These are phyloP conservation scores for Uromys caudimaculatus DNA, from an alignment of 2,797 vertebrate species.

Conservation along the genomic window DNA sequence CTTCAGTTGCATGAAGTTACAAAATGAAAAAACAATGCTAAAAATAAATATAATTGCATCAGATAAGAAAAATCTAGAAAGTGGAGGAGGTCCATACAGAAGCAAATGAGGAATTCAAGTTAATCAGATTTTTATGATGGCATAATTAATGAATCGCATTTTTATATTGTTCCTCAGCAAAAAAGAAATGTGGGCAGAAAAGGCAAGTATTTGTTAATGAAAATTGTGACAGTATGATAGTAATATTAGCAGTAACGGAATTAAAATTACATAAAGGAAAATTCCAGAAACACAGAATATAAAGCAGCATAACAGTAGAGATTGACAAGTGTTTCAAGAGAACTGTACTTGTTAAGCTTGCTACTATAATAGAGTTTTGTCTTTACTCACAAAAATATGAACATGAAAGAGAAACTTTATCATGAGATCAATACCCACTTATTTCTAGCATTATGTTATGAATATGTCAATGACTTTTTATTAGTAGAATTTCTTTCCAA, in stretches of 20 bases:
- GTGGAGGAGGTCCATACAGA: background rate
- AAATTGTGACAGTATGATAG: slow-evolving; percentile 8
- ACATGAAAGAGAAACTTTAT: background rate
- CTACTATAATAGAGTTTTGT: slow-evolving; percentile 1
- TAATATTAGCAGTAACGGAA: slow-evolving; percentile 28
- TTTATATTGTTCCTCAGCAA: slow-evolving; percentile 52
- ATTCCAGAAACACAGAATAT: slow-evolving; percentile 36
- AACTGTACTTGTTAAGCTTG: background rate
- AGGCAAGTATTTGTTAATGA: slow-evolving; percentile 55
- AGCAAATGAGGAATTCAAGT: slow-evolving; percentile 38
- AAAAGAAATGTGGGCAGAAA: slow-evolving; percentile 23
- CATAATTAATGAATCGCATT: slow-evolving; percentile 56
- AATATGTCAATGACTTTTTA: background rate
- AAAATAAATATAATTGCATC: slow-evolving; percentile 46
- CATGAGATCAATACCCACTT: slow-evolving; percentile 10
- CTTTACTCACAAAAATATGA: slow-evolving; percentile 45
- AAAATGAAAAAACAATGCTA: slow-evolving; percentile 33
- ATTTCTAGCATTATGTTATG: background rate
- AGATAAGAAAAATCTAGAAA: slow-evolving; percentile 57
- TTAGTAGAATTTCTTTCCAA: background rate
- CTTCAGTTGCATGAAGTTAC: background rate
- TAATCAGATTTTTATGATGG: slow-evolving; percentile 51
- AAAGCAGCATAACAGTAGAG: slow-evolving; percentile 23
- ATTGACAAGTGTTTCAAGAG: background rate
- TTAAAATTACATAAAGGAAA: slow-evolving; percentile 62